Evolutionary conservation across 2,113 vertebrate genomes (phyloP).

Genomic region (Nestor notabilis): DNA sequence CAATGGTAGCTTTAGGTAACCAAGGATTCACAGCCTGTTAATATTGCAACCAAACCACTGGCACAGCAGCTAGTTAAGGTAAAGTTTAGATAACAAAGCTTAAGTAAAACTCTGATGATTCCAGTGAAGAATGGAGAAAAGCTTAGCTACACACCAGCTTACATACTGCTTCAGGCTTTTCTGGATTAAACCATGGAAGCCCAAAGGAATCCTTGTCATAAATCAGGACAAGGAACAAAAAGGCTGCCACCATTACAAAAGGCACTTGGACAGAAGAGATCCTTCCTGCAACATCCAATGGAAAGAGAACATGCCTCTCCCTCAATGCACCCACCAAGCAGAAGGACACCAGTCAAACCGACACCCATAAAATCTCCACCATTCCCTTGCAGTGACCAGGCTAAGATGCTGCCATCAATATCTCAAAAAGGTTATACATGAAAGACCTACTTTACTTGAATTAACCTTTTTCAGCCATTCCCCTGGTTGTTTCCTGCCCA

Average conservation of each 20-base stretch:
- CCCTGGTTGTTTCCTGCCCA: background rate
- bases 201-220: background rate
- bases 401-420: background rate
- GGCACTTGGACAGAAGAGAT: background rate
- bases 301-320: background rate
- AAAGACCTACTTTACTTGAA: background rate
- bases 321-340: background rate
- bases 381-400: background rate
- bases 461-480: background rate
- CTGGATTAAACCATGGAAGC: background rate
- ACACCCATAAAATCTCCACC: background rate
- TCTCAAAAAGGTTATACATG: background rate
- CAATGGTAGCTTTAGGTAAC: constrained; percentile 6
- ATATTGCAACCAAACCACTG: background rate
- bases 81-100: background rate
- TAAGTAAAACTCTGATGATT: background rate
- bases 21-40: background rate
- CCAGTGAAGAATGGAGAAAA: background rate
- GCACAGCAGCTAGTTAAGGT: background rate
- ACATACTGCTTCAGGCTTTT: background rate
- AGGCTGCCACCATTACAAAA: background rate
- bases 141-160: background rate
- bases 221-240: background rate
- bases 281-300: background rate
- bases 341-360: background rate